These are phyloP conservation scores for Passer domesticus DNA, from an alignment of 2,113 vertebrate genomes.

Conservation along the genomic window DNA sequence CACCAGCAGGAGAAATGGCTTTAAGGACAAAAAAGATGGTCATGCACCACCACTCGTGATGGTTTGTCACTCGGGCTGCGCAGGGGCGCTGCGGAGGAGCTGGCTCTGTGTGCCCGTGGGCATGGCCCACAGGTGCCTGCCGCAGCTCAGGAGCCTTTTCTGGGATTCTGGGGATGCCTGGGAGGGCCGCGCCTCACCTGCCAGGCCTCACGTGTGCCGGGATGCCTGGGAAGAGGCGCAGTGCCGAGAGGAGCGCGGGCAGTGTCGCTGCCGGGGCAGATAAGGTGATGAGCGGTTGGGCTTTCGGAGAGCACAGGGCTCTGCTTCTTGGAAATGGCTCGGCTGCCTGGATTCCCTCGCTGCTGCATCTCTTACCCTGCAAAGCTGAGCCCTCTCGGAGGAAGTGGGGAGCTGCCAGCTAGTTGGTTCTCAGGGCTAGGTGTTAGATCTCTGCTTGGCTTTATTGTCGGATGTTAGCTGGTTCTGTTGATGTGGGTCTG, in stretches of 20 bases:
- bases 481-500: neutral
- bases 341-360: slow-evolving; percentile 61
- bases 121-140: neutral
- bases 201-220: neutral
- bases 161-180: neutral
- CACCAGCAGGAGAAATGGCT: neutral
- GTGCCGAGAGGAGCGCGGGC: neutral
- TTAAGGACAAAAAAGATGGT: neutral
- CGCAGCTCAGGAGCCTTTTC: neutral
- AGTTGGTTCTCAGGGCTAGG: slow-evolving; percentile 46
- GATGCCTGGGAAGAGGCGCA: neutral
- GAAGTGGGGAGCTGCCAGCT: slow-evolving; percentile 72
- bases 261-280: neutral
- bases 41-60: neutral
- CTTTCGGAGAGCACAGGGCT: slow-evolving; percentile 19
- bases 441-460: neutral
- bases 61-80: neutral
- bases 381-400: slow-evolving; percentile 59
- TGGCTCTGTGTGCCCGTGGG: accelerated
- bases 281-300: slow-evolving; percentile 47
- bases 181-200: neutral
- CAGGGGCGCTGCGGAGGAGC: neutral
- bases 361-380: neutral
- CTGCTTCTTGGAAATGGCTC: slow-evolving; percentile 73
- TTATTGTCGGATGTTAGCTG: neutral